Evolutionary conservation across 2,888 invertebrate genomes (phyloP), one percentile per base, ranked within the genome.

Genomic region (Brachylomia viminalis): DNA sequence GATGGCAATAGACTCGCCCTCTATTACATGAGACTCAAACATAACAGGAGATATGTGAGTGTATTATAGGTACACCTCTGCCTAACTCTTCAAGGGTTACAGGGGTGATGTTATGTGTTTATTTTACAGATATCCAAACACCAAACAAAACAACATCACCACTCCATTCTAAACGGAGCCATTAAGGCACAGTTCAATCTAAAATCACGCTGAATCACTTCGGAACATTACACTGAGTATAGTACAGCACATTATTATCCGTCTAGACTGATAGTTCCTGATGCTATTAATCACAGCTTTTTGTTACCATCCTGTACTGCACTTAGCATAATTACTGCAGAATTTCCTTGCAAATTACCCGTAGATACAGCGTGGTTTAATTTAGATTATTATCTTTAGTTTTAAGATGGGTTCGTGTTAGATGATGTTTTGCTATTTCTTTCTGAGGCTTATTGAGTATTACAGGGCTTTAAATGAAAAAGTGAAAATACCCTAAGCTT

Each of bases 201-300:
- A 65, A 66, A 79, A 75, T 85, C 56, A 68, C 15, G 90, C 89
- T 87, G 87, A 85, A 84, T 91, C 90, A 90, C 86, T 84, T 71
- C 73, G 69, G 75, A 80, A 72, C 79, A 80, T 87, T 78, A 86
- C 8, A 42, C 38, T 42, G 45, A 33, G 33, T 86, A 75, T 71
- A 68, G 77, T 75, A 69, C 75, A 71, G 85, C 72, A 87, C 89
- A 90, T 89, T 90, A 90, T 89, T 85, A 86, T 88, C 78, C 75
- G 95, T 95, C 95, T 95, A 95, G 95, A 95, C 94, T 91, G 94
- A 94, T 95, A 92, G 93, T 91, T 88, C 84, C 82, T 88, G 89
- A 89, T 88, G 92, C 92, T 91, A 95, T 95, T 95, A 95, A 95
- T 95, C 95, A 95, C 89, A 54, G 92, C 90, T 94, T 95, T 95